Conservation (phyloP, 1,140 invertebrate species). For the Dufourea novaeangliae region DNA sequence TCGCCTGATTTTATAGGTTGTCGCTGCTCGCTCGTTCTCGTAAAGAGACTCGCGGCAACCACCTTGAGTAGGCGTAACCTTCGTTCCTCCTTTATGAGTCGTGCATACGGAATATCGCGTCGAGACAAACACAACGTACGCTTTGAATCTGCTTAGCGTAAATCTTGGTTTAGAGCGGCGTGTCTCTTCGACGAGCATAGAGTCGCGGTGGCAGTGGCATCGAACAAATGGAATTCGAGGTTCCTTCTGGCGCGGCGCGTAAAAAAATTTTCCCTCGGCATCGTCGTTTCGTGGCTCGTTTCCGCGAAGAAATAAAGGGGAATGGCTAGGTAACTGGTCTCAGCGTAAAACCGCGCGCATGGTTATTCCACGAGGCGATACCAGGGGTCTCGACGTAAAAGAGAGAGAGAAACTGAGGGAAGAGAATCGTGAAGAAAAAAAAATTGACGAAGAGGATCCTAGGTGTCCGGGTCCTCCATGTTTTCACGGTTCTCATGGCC, state of each 20-base stretch:
- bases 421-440: background rate
- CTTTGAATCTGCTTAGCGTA: constrained; percentile 31
- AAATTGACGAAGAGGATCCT: constrained; percentile 38
- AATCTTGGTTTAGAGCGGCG: constrained; percentile 29
- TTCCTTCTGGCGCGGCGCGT: constrained; percentile 19
- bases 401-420: background rate
- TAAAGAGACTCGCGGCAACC: background rate
- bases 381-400: no score
- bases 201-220: no score
- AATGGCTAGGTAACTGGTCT: background rate
- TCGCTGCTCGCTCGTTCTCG: background rate
- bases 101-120: background rate
- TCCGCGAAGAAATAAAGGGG: constrained; percentile 11
- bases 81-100: background rate
- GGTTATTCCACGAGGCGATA: background rate
- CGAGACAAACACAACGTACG: background rate
- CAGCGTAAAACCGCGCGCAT: constrained; percentile 3
- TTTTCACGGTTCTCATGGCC: constrained; percentile 39
- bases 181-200: no score
- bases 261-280: background rate
- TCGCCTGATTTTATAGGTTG: background rate
- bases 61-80: background rate
- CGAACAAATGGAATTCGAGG: background rate
- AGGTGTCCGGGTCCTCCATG: constrained; percentile 7
- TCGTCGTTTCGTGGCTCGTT: constrained; percentile 51